A percentile compares a stretch with the other conserved stretches of the same genome.
Evolutionary conservation across 2,888 invertebrate species (phyloP).

Genomic region (Noctua comes): DNA sequence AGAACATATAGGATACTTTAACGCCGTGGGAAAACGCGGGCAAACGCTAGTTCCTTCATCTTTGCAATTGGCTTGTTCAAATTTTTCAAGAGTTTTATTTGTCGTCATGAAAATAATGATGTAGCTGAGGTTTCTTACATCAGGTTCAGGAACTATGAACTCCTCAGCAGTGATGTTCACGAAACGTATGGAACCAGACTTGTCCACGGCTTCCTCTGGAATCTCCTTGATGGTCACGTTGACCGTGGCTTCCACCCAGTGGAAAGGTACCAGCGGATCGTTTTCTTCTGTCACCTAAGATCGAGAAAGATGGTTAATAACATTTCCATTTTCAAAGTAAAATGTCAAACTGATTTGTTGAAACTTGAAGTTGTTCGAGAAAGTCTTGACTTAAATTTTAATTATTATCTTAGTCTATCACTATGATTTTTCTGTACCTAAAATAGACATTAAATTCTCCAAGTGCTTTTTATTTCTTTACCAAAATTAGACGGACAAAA

Average conservation of each 20-base stretch:
- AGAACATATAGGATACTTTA: no score
- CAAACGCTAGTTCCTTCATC: no score
- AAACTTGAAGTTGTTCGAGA: not conserved
- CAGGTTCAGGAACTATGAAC: conserved; percentile 92
- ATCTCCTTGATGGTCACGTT: conserved; percentile 96
- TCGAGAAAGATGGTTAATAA: not conserved
- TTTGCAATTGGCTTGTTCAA: not conserved
- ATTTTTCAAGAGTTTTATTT: not conserved
- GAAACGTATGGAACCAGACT: conserved; percentile 97
- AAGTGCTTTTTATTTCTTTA: not conserved
- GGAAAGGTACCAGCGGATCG: conserved; percentile 89
- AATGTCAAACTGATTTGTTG: not conserved
- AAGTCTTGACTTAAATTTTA: not conserved
- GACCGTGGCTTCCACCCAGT: conserved; percentile 95
- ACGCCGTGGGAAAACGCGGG: no score
- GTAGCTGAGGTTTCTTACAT: conserved; percentile 77
- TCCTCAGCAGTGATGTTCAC: conserved; percentile 95
- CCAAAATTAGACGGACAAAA: not conserved
- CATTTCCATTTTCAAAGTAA: not conserved
- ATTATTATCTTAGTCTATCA: not conserved
- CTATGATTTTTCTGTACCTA: not conserved
- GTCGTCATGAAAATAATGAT: not conserved
- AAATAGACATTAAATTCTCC: not conserved
- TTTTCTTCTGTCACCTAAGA: conserved; percentile 92
- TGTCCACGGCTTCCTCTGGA: conserved; percentile 97